These are phyloP conservation scores for Acomys russatus DNA, from an alignment of 2,797 vertebrate species.

Conservation along the genomic window DNA sequence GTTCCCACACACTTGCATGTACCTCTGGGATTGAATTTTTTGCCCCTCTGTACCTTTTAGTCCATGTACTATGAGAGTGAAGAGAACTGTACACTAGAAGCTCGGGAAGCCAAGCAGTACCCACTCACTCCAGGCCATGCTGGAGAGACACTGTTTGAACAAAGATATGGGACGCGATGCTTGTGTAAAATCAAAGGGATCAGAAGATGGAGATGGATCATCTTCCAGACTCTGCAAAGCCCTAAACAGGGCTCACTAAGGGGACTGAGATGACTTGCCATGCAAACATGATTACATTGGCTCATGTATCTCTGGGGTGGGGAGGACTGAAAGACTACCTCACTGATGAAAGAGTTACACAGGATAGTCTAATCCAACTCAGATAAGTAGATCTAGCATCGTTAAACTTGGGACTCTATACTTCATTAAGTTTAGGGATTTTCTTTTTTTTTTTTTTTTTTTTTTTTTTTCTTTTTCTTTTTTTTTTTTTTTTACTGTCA, in stretches of 20 bases:
- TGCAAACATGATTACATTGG: background rate
- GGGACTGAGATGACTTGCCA: background rate
- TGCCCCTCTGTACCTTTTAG: constrained; percentile 4
- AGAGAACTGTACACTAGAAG: constrained; percentile 25
- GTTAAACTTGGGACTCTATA: background rate
- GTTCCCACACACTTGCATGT: background rate
- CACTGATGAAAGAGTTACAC: background rate
- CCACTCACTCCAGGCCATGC: constrained; percentile 41
- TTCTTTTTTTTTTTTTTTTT: background rate
- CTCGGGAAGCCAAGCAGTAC: constrained; percentile 62
- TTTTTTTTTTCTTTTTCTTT: background rate
- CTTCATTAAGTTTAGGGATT: constrained; percentile 25
- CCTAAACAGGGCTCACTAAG: background rate
- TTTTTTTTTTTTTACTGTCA: background rate
- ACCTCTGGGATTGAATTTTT: constrained; percentile 48
- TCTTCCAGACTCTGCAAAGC: background rate
- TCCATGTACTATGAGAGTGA: background rate
- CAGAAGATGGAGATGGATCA: background rate
- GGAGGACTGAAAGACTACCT: background rate
- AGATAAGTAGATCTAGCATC: background rate
- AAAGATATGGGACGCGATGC: constrained; percentile 34
- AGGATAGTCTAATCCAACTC: background rate
- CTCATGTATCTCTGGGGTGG: rapidly evolving
- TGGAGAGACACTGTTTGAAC: constrained; percentile 58
- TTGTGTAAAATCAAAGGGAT: constrained; percentile 61